Percentiles rank a stretch among this genome's conserved stretches.
Conservation (phyloP, 2,888 invertebrate species). For the Phyto melanocephala region DNA sequence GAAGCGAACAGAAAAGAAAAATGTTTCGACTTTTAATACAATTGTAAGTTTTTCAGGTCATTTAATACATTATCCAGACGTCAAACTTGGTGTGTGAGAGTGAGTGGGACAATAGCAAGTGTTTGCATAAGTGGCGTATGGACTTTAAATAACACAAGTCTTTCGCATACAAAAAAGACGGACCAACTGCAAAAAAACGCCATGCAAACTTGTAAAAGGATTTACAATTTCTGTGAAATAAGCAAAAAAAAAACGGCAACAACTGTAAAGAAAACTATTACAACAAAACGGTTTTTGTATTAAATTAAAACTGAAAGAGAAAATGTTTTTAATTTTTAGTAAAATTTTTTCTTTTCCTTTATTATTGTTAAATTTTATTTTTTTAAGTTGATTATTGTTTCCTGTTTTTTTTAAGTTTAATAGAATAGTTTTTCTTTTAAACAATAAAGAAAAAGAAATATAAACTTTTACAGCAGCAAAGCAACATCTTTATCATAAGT, state of each 20-base stretch:
- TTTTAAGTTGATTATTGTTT: slow-evolving; percentile 23
- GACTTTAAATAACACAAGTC: neutral
- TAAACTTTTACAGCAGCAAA: slow-evolving; percentile 5
- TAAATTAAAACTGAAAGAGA: slow-evolving; percentile 6
- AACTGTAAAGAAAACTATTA: slow-evolving; percentile 6
- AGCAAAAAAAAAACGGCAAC: no score
- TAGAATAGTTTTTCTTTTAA: slow-evolving; percentile 4
- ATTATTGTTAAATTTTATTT: slow-evolving; percentile 5
- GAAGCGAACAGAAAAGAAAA: slow-evolving; percentile 16
- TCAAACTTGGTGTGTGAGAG: neutral
- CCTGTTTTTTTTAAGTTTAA: slow-evolving; percentile 20
- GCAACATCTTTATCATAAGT: neutral
- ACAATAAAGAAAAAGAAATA: neutral
- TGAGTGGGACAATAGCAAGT: neutral
- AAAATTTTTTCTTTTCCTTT: neutral
- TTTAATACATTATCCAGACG: slow-evolving; percentile 55
- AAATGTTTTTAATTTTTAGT: neutral
- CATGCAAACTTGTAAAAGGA: slow-evolving; percentile 22
- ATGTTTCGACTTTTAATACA: slow-evolving; percentile 53
- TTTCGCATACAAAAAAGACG: neutral
- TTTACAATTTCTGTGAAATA: no score
- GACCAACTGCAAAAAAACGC: neutral
- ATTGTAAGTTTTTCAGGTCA: slow-evolving; percentile 61
- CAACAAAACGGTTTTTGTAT: slow-evolving; percentile 2
- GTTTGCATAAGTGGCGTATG: neutral